A percentile compares a stretch with the other conserved stretches of the same genome.
phyloP scores from a whole-genome alignment of 2,113 vertebrate genomes.

The Damaliscus lunatus region DNA sequence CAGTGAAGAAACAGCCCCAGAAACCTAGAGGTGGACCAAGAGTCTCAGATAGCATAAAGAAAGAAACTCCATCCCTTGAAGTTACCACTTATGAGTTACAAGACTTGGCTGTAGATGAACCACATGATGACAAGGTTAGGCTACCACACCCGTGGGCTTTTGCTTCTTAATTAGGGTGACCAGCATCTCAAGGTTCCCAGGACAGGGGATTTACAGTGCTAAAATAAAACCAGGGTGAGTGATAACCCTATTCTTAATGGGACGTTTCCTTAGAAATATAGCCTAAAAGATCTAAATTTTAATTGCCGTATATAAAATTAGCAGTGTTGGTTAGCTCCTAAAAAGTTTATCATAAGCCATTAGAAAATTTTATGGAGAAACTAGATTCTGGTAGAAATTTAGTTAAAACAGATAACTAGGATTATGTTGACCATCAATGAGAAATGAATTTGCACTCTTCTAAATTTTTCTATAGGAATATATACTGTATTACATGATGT shows the following conservation, averaged over 20 bases:
- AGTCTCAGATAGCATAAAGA: slow-evolving; percentile 61
- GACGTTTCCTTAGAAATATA: neutral
- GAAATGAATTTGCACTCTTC: slow-evolving; percentile 8
- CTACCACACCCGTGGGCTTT: neutral
- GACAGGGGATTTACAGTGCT: neutral
- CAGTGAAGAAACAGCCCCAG: slow-evolving; percentile 80
- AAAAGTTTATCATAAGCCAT: neutral
- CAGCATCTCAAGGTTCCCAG: neutral
- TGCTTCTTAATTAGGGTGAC: neutral
- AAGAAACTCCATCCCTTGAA: slow-evolving; percentile 33
- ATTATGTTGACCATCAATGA: neutral
- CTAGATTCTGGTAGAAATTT: neutral
- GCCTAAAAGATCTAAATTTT: neutral
- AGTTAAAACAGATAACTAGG: neutral
- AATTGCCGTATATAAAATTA: neutral
- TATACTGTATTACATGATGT: neutral
- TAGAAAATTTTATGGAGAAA: slow-evolving; percentile 17
- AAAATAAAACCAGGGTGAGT: neutral
- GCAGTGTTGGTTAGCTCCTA: neutral
- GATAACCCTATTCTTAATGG: neutral
- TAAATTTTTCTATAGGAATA: neutral
- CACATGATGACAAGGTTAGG: slow-evolving; percentile 88
- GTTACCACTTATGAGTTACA: slow-evolving; percentile 70
- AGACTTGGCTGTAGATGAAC: slow-evolving; percentile 78
- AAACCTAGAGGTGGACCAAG: slow-evolving; percentile 77